phyloP scores from a whole-genome alignment of 1,140 invertebrate genomes.

The Drosophila sturtevanti region DNA sequence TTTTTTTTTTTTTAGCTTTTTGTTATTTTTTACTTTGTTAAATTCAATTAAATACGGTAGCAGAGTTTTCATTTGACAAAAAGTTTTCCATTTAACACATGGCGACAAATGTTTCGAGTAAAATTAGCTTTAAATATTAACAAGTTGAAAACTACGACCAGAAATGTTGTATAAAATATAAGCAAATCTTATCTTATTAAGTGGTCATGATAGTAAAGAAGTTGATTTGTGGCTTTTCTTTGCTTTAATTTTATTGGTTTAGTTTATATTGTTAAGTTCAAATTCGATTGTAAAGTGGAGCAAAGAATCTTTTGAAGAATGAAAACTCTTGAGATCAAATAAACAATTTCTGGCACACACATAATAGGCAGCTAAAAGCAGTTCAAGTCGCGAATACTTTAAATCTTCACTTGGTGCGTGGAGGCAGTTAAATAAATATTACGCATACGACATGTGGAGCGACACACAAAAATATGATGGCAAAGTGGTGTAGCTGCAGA shows the following conservation, averaged over 20 bases:
- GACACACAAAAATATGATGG: slow-evolving; percentile 40
- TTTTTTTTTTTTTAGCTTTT: slow-evolving; percentile 4
- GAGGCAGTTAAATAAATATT: slow-evolving; percentile 63
- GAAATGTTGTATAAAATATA: neutral
- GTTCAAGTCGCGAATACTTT: slow-evolving; percentile 29
- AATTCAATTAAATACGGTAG: slow-evolving; percentile 34
- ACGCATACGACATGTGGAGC: slow-evolving; percentile 58
- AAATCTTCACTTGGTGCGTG: slow-evolving; percentile 20
- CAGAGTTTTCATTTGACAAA: neutral
- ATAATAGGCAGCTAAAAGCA: slow-evolving; percentile 34
- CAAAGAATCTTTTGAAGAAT: slow-evolving; percentile 2
- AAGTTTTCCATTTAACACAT: slow-evolving; percentile 27
- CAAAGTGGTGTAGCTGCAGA: slow-evolving; percentile 19
- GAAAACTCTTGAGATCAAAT: slow-evolving; percentile 21
- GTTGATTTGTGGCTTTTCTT: neutral
- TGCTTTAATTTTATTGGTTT: neutral
- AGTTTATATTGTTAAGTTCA: neutral
- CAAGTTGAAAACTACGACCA: neutral
- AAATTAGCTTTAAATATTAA: neutral
- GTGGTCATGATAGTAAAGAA: neutral
- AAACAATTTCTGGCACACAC: slow-evolving; percentile 36
- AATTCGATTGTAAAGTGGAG: neutral
- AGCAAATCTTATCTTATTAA: neutral
- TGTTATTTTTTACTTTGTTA: slow-evolving; percentile 6
- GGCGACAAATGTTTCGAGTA: slow-evolving; percentile 4